phyloP scores from a whole-genome alignment of 2,113 vertebrate genomes.

The Oncorhynchus masou region DNA sequence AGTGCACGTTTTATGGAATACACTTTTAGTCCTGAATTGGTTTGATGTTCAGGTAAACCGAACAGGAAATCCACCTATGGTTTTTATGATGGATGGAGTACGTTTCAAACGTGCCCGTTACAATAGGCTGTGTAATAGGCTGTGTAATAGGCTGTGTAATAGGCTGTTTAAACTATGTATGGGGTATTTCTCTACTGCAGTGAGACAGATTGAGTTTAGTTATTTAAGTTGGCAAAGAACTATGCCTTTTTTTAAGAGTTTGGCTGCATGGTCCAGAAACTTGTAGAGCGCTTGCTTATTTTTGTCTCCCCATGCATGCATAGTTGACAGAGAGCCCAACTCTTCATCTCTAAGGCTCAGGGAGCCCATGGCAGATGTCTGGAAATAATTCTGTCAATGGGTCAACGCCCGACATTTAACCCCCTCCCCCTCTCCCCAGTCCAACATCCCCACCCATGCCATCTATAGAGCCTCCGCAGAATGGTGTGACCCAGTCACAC shows the following conservation, averaged over 20 bases:
- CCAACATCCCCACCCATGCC: slow-evolving; percentile 12
- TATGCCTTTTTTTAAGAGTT: not conserved
- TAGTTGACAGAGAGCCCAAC: not conserved
- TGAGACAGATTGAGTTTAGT: not conserved
- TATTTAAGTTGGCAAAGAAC: not conserved
- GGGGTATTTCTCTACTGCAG: not conserved
- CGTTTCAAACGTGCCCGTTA: not conserved
- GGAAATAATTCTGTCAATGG: slow-evolving; percentile 58
- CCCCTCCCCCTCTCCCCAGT: slow-evolving; percentile 14
- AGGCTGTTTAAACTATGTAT: too few species aligned
- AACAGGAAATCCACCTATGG: not conserved
- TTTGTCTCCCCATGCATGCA: not conserved
- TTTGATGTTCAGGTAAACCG: not conserved
- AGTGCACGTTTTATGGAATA: not conserved
- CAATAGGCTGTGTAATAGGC: too few species aligned
- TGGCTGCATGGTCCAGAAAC: slow-evolving; percentile 7
- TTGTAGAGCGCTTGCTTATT: slow-evolving; percentile 2
- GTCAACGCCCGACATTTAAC: slow-evolving; percentile 45
- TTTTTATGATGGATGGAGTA: not conserved
- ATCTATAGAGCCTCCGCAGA: slow-evolving; percentile 23
- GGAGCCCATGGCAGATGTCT: slow-evolving; percentile 38
- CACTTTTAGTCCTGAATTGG: not conserved
- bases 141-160: too few species aligned
- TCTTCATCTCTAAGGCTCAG: not conserved
- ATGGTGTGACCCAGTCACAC: slow-evolving; percentile 52